Evolutionary conservation across 2,888 invertebrate genomes (phyloP).

Genomic region (Cephalotes varians): DNA sequence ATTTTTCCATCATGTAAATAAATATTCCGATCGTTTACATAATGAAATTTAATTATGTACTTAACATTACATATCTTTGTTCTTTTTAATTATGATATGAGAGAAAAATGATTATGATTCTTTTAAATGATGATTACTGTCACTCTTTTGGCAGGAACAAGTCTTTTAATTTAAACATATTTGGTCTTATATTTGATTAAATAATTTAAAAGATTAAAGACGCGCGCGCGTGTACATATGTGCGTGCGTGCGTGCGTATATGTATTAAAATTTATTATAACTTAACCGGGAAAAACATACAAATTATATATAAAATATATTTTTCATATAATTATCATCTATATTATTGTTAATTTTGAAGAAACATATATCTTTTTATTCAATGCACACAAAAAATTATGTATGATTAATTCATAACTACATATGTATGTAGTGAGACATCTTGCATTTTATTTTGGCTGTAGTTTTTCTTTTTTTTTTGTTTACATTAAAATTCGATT

Average conservation of each 20-base stretch:
- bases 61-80: constrained; percentile 17
- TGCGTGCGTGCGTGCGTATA: background rate
- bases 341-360: constrained; percentile 14
- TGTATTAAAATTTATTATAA: background rate
- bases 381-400: constrained; percentile 1
- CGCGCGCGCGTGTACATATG: background rate
- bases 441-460: constrained; percentile 54
- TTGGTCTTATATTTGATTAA: constrained; percentile 6
- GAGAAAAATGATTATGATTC: background rate
- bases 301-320: background rate
- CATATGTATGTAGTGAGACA: background rate
- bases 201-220: constrained; percentile 3
- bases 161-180: constrained; percentile 12
- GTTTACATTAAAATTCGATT: constrained; percentile 70
- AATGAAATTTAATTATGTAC: constrained; percentile 5
- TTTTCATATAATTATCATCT: constrained; percentile 12
- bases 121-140: background rate
- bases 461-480: constrained; percentile 56
- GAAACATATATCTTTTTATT: constrained; percentile 4
- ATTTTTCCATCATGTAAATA: background rate
- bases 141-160: background rate
- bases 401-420: constrained; percentile 14
- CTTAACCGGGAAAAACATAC: background rate
- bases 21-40: background rate
- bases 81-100: constrained; percentile 15